phyloP scores from a whole-genome alignment of 1,140 invertebrate species.

The Drosophila carrolli region DNA sequence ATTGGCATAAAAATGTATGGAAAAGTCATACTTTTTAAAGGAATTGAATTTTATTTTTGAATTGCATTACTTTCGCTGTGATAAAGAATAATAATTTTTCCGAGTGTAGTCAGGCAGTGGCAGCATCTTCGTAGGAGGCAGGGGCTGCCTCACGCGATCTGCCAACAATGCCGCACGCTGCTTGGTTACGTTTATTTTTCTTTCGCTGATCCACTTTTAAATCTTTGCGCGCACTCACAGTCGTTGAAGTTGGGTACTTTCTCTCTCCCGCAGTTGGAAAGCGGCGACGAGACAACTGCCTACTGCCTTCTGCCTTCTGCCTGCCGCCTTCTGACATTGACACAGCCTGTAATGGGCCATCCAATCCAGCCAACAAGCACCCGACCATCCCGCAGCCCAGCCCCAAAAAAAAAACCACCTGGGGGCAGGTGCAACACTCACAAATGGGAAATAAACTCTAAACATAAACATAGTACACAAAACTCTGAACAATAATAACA shows the following conservation, averaged over 20 bases:
- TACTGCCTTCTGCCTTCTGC: conserved; percentile 23
- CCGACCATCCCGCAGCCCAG: neutral
- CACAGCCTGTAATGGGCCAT: conserved; percentile 42
- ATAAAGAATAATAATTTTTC: neutral
- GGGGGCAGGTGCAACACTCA: neutral
- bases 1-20: no score
- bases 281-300: conserved; percentile 51
- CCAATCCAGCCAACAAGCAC: conserved; percentile 8
- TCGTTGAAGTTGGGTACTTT: conserved; percentile 34
- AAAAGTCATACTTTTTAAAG: no score
- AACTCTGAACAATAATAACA: no score
- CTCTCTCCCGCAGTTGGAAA: conserved; percentile 79
- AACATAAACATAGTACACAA: no score
- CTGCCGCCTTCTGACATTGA: conserved; percentile 44
- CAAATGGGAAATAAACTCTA: neutral
- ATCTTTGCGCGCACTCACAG: conserved; percentile 64
- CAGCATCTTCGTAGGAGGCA: conserved; percentile 61
- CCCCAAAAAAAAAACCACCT: neutral
- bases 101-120: conserved; percentile 20
- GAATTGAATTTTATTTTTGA: no score
- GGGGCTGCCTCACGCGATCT: conserved; percentile 62
- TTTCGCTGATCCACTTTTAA: conserved; percentile 80
- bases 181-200: conserved; percentile 79
- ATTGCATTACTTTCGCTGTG: neutral
- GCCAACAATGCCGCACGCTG: conserved; percentile 62